Conservation (phyloP, 2,113 vertebrate species). For the Stictonetta naevosa region DNA sequence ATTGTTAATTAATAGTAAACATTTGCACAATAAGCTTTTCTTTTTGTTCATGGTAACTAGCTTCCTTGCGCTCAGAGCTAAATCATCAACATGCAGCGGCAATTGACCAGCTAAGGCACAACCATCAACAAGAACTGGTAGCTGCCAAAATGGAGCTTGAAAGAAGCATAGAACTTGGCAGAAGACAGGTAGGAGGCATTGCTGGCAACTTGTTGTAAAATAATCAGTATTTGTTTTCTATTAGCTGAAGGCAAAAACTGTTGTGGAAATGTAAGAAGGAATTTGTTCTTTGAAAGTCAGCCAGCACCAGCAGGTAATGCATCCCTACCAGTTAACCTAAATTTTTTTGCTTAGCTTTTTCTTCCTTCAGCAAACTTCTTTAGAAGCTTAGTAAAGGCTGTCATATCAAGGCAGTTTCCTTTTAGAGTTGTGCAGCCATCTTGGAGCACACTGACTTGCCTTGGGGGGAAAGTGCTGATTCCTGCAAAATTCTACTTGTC, state of each 20-base stretch:
- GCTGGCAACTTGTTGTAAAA: background rate
- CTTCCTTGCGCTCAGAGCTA: constrained; percentile 93
- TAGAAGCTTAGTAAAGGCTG: background rate
- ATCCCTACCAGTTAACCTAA: background rate
- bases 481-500: background rate
- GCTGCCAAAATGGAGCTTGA: constrained; percentile 90
- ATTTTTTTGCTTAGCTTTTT: background rate
- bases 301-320: background rate
- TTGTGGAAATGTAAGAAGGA: background rate
- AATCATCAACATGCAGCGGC: constrained; percentile 96
- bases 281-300: background rate
- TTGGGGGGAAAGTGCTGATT: background rate
- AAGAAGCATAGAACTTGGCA: constrained; percentile 87
- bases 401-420: background rate
- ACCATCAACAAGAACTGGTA: constrained; percentile 90
- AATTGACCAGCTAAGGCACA: constrained; percentile 92
- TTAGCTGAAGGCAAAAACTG: background rate
- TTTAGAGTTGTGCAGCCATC: background rate
- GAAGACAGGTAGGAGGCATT: constrained; percentile 82
- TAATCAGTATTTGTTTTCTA: background rate
- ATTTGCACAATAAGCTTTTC: background rate
- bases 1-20: background rate
- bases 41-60: constrained; percentile 67
- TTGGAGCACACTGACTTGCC: background rate
- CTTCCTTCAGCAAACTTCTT: background rate